Conservation (phyloP, 1,140 invertebrate genomes). For the Sogatella furcifera region DNA sequence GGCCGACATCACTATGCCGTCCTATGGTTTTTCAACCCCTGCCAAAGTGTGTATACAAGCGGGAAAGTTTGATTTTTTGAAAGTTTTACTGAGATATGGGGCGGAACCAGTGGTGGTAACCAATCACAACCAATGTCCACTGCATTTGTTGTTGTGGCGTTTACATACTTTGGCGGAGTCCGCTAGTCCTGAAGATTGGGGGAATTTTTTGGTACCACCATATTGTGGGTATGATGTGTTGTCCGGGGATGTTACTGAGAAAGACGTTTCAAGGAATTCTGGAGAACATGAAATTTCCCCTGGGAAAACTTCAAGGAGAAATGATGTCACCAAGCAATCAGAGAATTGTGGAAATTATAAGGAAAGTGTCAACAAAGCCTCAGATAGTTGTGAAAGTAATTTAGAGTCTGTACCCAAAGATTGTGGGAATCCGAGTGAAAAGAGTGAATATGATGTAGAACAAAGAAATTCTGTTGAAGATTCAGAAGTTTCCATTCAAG, state of each 20-base stretch:
- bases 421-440: too few species aligned
- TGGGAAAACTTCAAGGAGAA: not conserved
- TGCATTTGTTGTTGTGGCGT: slow-evolving; percentile 20
- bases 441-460: too few species aligned
- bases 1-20: slow-evolving; percentile 67
- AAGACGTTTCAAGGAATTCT: not conserved
- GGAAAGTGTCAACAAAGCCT: too few species aligned
- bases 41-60: slow-evolving; percentile 57
- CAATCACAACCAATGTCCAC: slow-evolving; percentile 34
- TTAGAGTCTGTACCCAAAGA: too few species aligned
- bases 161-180: slow-evolving; percentile 7
- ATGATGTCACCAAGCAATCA: not conserved
- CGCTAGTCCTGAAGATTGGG: not conserved
- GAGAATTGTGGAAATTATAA: too few species aligned
- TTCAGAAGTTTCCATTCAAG: too few species aligned
- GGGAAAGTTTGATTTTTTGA: slow-evolving; percentile 54
- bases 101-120: slow-evolving; percentile 38
- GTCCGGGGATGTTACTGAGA: too few species aligned
- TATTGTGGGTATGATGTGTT: not conserved
- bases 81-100: slow-evolving; percentile 58
- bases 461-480: too few species aligned
- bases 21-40: slow-evolving; percentile 54
- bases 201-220: not conserved
- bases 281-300: not conserved
- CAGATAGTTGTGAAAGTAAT: too few species aligned